Conservation (phyloP, 1,140 invertebrate species). For the Panagrolaimus sp. region DNA sequence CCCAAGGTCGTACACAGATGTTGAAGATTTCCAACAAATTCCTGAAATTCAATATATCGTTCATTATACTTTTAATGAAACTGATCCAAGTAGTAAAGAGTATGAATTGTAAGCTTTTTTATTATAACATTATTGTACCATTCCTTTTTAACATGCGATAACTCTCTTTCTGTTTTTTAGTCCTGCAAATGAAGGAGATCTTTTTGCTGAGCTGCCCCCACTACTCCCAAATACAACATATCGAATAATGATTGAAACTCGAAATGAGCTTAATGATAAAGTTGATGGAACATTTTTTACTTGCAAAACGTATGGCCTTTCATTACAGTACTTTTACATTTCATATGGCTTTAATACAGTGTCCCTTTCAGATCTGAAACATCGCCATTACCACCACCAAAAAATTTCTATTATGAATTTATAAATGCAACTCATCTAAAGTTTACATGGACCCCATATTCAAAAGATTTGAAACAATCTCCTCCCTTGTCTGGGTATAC, state of each 20-base stretch:
- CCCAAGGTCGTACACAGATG: background rate
- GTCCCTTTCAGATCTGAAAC: background rate
- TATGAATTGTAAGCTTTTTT: conserved; percentile 2
- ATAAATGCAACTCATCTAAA: background rate
- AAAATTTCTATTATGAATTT: background rate
- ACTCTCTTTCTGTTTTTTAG: too few relatives aligned
- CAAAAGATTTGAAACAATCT: background rate
- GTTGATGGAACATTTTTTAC: conserved; percentile 7
- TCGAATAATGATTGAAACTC: background rate
- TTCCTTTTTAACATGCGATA: too few relatives aligned
- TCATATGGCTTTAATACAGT: too few relatives aligned
- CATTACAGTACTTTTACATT: too few relatives aligned
- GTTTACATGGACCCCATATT: background rate
- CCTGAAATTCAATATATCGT: background rate
- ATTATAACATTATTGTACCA: too few relatives aligned
- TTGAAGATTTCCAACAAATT: too few relatives aligned
- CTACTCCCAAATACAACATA: background rate
- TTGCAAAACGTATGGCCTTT: background rate
- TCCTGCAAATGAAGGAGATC: background rate
- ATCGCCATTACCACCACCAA: background rate
- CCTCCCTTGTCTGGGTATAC: background rate
- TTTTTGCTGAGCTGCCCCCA: background rate
- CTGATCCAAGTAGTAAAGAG: background rate
- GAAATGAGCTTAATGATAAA: background rate
- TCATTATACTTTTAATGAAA: conserved; percentile 9